Evolutionary conservation across 2,113 vertebrate species (phyloP), one percentile per base, ranked within the genome.

Genomic region (Promerops cafer): DNA sequence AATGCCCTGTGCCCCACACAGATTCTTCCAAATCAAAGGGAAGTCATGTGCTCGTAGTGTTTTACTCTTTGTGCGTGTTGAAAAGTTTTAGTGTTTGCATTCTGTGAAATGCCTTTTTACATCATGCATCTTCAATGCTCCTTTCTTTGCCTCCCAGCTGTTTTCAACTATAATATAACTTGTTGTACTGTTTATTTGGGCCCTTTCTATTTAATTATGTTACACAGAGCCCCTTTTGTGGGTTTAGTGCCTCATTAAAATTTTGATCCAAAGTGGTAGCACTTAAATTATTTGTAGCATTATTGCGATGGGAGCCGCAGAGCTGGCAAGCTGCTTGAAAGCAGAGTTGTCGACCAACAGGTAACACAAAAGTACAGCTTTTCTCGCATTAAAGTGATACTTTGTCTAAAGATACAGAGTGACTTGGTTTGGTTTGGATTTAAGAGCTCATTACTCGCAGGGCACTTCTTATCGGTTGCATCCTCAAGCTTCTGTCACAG

Each of bases 81-180:
- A 96, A 82, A 94, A 93, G 94, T 92, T 95, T 85, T 74, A 96
- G 94, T 92, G 90, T 98, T 93, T 97, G 96, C 96, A 76, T 97
- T 98, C 97, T 97, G 96, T 97, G 97, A 97, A 95, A 98, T 96
- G 96, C 97, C 81, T 91, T 92, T 97, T 92, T 96, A 89, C 94
- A 80, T 65, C 6, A 75, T 80, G 50, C 66, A 42, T 83, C 77
- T 77, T 65, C 87, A 93, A 53, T 82, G 84, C 85, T 95, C 89
- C 93, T 96, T 92, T 95, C 94, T 97, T 97, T 93, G 84, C 90
- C 83, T 93, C 65, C 89, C 89, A 83, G 88, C 93, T 97, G 79
- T 94, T 95, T 96, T 92, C 85, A 78, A 78, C 83, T 81, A 69
- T 86, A 96, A 84, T 18, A 15, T 90, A 94, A 83, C 89, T 92